Evolutionary conservation across 2,888 invertebrate genomes (phyloP), one percentile per base, ranked within the genome.

Genomic region (Drosophila cognata): DNA sequence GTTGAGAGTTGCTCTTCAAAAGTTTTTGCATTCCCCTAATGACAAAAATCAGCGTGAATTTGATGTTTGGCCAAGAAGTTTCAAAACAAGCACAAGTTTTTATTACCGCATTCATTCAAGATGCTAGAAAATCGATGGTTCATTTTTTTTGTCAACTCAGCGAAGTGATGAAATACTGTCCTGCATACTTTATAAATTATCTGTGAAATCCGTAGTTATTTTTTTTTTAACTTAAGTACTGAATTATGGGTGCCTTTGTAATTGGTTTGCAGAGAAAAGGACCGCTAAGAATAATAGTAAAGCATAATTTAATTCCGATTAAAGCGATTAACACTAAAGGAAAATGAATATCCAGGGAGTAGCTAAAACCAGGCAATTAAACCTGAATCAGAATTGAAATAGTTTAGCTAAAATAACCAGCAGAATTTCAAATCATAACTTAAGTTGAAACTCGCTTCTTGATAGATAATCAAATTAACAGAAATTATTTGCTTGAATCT

Each of bases 21-120:
- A 56, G 56, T 56, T 56, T 56, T 56, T 56, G 56, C 56, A 38
- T 56, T 56, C 56, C 56, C 56, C 56, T 56, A 56, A 56, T 89
- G 89, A 89, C 89, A 82, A 78, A 87, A 87, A 90, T 90, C 87
- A 85, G 85, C 85, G 89, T 80, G 88, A 89, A 79, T 84, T 87
- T 84, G 71, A 84, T 84, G 86, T 70, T 88, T 74, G 74, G 52
- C 55, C 71, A 46, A 65, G 66, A 89, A 84, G 67, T 82, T 87
- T 57, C 13, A 18, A 29, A 64, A 57, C 51, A 55, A 53, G 58
- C 51, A 38, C 11, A 60, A 63, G 57, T 67, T 77, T 71, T 71
- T 77, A 71, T 52, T 46, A 51, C 35, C 59, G 31, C 41, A 31
- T 28, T 51, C 11, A 46, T 18, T 25, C 4, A 51, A 52, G 29